Base-by-base conservation (phyloP, 2,797 vertebrate genomes). In the Thripadectes ignobilis region DNA sequence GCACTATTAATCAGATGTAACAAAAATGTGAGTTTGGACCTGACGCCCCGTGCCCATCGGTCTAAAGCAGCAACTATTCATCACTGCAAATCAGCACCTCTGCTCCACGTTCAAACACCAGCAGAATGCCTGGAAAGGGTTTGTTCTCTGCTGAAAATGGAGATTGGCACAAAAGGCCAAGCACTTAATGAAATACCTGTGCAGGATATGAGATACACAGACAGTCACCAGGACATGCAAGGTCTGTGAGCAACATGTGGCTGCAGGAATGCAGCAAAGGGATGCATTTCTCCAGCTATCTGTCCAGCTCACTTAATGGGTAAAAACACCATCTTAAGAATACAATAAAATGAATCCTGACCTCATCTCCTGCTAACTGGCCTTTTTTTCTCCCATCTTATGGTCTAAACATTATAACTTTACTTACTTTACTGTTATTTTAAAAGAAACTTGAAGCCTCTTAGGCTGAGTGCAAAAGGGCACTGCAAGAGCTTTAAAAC, bases 1-100 rank as follows among this genome's bases (percentile, higher is more conserved):
- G 57, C 34, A 82, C 68, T 74, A 58, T 80, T 69, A 85, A 92
- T 91, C 63, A 77, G 72, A 74, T 45, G 66, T 21, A 69, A 83
- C 61, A 41, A 57, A 91, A 93, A 52, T 9, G 38, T 61, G 75
- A 71, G 39, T 90, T 80, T 91, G 57, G 52, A 57, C 54, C 67
- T 51, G 57, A 83, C 61, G 57, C 24, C 34, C 82, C 1, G 1
- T 20, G 62, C n/a, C 78, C 68, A 68, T 71, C 3, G 1, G 59
- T 92, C 65, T 80, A 48, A 73, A 77, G 27, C 13, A 11, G 84
- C 34, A 75, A 36, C 45, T 34, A 41, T 76, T 90, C 26, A 30
- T 86, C 86, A 51, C 19, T 71, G 3, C 20, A 63, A 86, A 84
- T 73, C 5, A 76, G 30, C 54, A 76, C 36, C 59, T 51, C 52